Percentiles rank a stretch among this genome's conserved stretches.
phyloP scores from a whole-genome alignment of 1,140 invertebrate genomes.

The Contarinia nasturtii region DNA sequence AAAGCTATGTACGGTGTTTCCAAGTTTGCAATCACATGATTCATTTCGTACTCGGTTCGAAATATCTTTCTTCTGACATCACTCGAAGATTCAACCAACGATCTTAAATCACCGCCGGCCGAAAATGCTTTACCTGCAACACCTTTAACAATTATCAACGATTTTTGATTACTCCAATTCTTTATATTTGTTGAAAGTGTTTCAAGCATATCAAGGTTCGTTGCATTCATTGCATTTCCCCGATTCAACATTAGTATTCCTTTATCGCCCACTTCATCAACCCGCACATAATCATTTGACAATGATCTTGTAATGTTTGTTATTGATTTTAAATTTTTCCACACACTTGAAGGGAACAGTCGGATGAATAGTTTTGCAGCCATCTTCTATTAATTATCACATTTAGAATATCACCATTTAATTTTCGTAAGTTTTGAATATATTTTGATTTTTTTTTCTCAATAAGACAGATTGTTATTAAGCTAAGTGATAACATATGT shows the following conservation, averaged over 20 bases:
- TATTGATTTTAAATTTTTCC: no score
- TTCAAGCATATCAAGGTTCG: slow-evolving; percentile 77
- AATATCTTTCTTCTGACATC: slow-evolving; percentile 57
- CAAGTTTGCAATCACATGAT: slow-evolving; percentile 77
- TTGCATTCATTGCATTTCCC: slow-evolving; percentile 82
- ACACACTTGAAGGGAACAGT: no score
- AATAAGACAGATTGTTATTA: no score
- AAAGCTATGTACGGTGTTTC: slow-evolving; percentile 84
- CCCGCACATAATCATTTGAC: not conserved
- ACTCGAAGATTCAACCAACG: slow-evolving; percentile 47
- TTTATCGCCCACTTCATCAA: slow-evolving; percentile 19
- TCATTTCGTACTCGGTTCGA: slow-evolving; percentile 72
- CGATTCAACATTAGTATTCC: slow-evolving; percentile 86
- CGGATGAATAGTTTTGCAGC: no score
- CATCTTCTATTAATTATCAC: no score
- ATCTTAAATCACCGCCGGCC: slow-evolving; percentile 91
- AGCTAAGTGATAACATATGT: no score
- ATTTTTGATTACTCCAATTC: slow-evolving; percentile 69
- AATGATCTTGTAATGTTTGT: no score
- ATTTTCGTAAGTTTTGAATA: no score
- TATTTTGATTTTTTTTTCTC: no score
- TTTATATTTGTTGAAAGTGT: slow-evolving; percentile 69
- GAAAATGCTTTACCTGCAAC: slow-evolving; percentile 90
- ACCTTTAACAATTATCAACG: slow-evolving; percentile 84
- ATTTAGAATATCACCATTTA: no score